phyloP scores from a whole-genome alignment of 2,888 invertebrate genomes.

The Hetaerina titia region DNA sequence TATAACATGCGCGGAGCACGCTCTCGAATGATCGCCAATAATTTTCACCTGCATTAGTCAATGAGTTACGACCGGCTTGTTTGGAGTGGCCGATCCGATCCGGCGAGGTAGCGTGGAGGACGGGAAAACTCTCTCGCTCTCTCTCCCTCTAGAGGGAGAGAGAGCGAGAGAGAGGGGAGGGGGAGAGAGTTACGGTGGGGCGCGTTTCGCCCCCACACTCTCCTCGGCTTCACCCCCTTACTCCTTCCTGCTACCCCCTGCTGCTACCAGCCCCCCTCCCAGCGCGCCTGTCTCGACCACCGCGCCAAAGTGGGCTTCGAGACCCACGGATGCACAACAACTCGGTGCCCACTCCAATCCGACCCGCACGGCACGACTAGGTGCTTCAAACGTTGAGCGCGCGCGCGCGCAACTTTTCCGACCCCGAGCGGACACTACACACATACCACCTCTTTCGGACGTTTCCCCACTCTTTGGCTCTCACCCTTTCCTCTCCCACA shows the following conservation, averaged over 20 bases:
- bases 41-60: conserved; percentile 65
- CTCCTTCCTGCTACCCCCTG: not conserved
- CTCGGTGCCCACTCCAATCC: not conserved
- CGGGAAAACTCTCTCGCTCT: not conserved
- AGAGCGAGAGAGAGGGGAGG: not conserved
- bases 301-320: conserved; percentile 23
- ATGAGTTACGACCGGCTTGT: conserved; percentile 46
- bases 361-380: not conserved
- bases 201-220: not conserved
- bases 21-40: conserved; percentile 65
- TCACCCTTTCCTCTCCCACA: not conserved
- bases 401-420: not conserved
- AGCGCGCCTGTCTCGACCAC: not conserved
- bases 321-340: not conserved
- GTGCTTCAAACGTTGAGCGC: not conserved
- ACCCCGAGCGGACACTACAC: not conserved
- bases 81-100: conserved; percentile 15
- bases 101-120: not conserved
- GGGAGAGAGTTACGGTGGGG: not conserved
- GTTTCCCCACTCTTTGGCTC: not conserved
- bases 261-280: not conserved
- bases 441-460: conserved; percentile 1
- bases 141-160: not conserved
- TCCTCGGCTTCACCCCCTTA: not conserved
- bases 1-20: conserved; percentile 62